A percentile compares a stretch with the other conserved stretches of the same genome.
These are phyloP conservation scores for Eulemur albifrons DNA, from an alignment of 2,797 vertebrate species.

Conservation along the genomic window DNA sequence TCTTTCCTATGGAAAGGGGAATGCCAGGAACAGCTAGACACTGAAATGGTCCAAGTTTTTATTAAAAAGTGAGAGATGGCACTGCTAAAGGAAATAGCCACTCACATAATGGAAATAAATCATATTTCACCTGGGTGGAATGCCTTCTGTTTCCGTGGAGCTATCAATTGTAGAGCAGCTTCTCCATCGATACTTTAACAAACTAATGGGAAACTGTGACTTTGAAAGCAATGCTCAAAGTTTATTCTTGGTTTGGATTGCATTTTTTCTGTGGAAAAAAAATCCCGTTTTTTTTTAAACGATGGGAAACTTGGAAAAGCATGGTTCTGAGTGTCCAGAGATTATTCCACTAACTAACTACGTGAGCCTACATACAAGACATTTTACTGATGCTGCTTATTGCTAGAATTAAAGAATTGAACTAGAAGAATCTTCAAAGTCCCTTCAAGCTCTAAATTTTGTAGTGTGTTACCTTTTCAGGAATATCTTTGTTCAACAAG, in stretches of 20 bases:
- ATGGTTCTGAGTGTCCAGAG: background rate
- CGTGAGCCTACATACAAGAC: background rate
- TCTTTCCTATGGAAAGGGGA: conserved; percentile 61
- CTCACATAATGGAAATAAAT: conserved; percentile 15
- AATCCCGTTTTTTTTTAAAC: background rate
- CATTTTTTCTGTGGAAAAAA: background rate
- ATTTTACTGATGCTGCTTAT: background rate
- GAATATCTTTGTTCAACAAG: background rate
- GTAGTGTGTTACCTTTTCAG: background rate
- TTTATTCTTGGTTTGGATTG: background rate
- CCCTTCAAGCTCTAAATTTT: background rate
- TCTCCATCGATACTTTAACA: background rate
- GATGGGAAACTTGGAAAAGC: background rate
- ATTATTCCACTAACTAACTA: background rate
- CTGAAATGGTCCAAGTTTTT: background rate
- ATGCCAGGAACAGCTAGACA: conserved; percentile 1
- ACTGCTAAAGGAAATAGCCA: conserved; percentile 5
- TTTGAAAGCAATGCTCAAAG: background rate
- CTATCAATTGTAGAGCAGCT: background rate
- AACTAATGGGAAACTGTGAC: background rate
- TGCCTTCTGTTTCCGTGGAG: background rate
- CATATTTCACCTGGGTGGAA: background rate
- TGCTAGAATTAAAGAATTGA: background rate
- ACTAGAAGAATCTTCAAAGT: background rate
- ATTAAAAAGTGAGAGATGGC: conserved; percentile 3